Evolutionary conservation across 2,888 invertebrate species (phyloP).

Genomic region (Andrena haemorrhoa): DNA sequence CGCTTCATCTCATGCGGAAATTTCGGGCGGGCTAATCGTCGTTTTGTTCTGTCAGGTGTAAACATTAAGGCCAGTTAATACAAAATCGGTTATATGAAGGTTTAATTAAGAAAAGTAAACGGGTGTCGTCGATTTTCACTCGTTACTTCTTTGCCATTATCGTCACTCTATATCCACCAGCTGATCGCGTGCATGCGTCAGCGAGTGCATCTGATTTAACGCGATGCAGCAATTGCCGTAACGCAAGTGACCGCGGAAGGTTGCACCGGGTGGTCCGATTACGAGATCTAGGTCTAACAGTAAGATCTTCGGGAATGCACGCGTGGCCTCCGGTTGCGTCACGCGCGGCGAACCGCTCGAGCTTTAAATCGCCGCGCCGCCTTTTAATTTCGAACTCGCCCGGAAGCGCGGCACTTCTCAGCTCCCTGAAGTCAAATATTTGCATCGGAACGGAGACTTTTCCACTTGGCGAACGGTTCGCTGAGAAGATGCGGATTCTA

Average conservation of each 20-base stretch:
- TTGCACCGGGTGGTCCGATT: slow-evolving; percentile 73
- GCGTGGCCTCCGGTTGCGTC: slow-evolving; percentile 14
- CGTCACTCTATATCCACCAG: slow-evolving; percentile 12
- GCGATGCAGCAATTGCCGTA: slow-evolving; percentile 71
- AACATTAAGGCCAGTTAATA: no score
- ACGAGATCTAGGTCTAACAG: slow-evolving; percentile 59
- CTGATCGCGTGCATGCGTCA: slow-evolving; percentile 12
- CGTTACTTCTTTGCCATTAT: slow-evolving; percentile 35
- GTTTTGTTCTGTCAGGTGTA: no score
- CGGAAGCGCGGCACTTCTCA: neutral
- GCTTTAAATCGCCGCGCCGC: neutral
- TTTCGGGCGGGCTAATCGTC: no score
- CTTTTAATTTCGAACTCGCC: slow-evolving; percentile 18
- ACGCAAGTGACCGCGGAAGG: slow-evolving; percentile 68
- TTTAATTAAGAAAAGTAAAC: neutral
- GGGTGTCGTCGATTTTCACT: slow-evolving; percentile 30
- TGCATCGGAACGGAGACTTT: neutral
- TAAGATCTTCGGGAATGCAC: slow-evolving; percentile 48
- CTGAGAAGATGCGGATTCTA: neutral
- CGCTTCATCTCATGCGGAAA: no score
- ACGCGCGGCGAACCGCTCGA: slow-evolving; percentile 27
- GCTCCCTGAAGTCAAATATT: neutral
- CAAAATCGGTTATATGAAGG: no score
- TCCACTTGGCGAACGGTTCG: neutral
- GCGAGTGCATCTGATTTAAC: slow-evolving; percentile 62